Percentiles rank a stretch among this genome's conserved stretches.
These are phyloP conservation scores for Acronicta leporina DNA, from an alignment of 2,888 invertebrate genomes.

Conservation along the genomic window DNA sequence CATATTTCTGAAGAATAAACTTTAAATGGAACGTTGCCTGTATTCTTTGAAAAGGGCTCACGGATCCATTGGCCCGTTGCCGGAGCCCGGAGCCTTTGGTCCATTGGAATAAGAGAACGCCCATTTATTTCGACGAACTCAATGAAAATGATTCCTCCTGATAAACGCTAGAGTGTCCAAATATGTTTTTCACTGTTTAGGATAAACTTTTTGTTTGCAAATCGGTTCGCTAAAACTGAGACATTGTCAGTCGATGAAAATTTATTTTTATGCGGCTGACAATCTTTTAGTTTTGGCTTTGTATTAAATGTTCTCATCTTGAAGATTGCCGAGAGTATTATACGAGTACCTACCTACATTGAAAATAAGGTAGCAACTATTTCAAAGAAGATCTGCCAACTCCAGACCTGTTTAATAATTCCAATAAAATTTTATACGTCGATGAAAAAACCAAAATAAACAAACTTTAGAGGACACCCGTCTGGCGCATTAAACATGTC, in stretches of 20 bases:
- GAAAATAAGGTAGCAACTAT: slow-evolving; percentile 30
- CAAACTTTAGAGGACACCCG: slow-evolving; percentile 55
- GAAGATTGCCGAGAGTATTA: not conserved
- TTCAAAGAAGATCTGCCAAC: slow-evolving; percentile 28
- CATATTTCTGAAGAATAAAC: slow-evolving; percentile 17
- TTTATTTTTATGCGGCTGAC: not conserved
- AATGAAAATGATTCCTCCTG: not conserved
- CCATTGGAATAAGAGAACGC: not conserved
- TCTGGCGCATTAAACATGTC: slow-evolving; percentile 51
- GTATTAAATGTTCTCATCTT: not conserved
- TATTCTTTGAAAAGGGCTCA: not conserved
- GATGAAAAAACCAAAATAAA: slow-evolving; percentile 52
- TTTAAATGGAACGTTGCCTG: not conserved
- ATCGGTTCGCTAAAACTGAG: no score
- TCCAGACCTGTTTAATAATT: slow-evolving; percentile 19
- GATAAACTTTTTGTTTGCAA: no score
- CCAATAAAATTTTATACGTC: slow-evolving; percentile 39
- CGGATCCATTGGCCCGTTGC: no score
- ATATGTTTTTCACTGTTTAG: no score
- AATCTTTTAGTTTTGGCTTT: no score
- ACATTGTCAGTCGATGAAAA: not conserved
- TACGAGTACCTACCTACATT: not conserved
- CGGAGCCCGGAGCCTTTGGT: no score
- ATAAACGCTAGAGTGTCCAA: no score
- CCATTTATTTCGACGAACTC: not conserved